Evolutionary conservation across 2,113 vertebrate genomes (phyloP).

Genomic region (Trichomycterus rosablanca): DNA sequence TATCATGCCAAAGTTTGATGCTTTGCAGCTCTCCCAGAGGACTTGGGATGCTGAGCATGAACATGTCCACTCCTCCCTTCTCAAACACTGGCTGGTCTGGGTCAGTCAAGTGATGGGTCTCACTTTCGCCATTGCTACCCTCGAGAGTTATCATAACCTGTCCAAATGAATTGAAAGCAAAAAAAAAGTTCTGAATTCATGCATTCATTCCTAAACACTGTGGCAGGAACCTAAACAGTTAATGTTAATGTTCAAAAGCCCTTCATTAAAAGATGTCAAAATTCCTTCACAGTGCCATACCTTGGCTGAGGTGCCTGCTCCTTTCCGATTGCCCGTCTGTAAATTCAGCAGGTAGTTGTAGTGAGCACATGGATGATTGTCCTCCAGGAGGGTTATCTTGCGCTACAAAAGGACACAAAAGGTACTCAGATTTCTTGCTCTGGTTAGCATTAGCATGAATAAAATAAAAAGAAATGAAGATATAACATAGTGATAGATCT

Average conservation of each 20-base stretch:
- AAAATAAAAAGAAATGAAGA: no score
- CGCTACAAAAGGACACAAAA: constrained; percentile 54
- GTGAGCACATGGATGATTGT: constrained; percentile 66
- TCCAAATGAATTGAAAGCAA: not conserved
- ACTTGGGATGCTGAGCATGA: constrained; percentile 66
- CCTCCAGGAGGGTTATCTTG: constrained; percentile 73
- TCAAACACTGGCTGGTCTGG: constrained; percentile 70
- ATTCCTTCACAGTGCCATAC: constrained; percentile 51
- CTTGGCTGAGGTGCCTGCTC: constrained; percentile 70
- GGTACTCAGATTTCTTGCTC: not conserved
- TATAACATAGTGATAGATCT: no score
- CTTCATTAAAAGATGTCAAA: no score
- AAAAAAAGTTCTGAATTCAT: not conserved
- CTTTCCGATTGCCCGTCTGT: constrained; percentile 71
- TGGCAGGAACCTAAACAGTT: not conserved
- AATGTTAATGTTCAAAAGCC: not conserved
- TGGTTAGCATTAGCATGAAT: not conserved
- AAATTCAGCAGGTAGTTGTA: constrained; percentile 73
- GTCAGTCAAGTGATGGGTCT: constrained; percentile 65
- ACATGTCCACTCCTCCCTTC: constrained; percentile 71
- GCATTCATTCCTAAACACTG: not conserved
- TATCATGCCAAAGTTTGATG: constrained; percentile 74
- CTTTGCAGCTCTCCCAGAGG: constrained; percentile 69
- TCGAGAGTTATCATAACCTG: constrained; percentile 72
- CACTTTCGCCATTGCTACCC: constrained; percentile 68